Evolutionary conservation across 2,888 invertebrate genomes (phyloP), one percentile per base, ranked within the genome.

Genomic region (Sinelater perroti): DNA sequence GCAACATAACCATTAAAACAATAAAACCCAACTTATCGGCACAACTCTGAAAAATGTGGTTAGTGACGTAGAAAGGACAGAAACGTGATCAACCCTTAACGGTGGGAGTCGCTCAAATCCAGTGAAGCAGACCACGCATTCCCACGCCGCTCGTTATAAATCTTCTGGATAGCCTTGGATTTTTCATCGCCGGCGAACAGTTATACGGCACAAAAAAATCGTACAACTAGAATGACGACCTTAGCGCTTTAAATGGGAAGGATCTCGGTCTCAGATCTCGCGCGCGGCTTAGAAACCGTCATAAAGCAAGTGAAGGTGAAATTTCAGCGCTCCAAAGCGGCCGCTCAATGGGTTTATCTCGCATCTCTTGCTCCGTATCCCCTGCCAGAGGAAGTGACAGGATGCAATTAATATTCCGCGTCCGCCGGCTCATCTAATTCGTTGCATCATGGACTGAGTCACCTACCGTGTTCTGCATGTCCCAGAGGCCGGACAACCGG

Each of bases 401-500:
- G n/a, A n/a, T n/a, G n/a, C n/a, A 21, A 40, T 21, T 40, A 40
- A 1, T 2, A 21, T 21, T 40, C 1, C 16, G 16, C 7, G 33
- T n/a, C n/a, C n/a, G n/a, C n/a, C n/a, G n/a, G n/a, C n/a, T n/a
- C n/a, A n/a, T n/a, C n/a, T n/a, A n/a, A n/a, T n/a, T n/a, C n/a
- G n/a, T n/a, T n/a, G n/a, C n/a, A n/a, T n/a, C n/a, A n/a, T n/a
- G n/a, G n/a, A n/a, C n/a, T n/a, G n/a, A n/a, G n/a, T 7, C 26
- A 64, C 84, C 83, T 74, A 88, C 88, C 71, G 88, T 87, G 68
- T 90, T 90, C 74, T 88, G 84, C 82, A 89, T 87, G 67, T 90
- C 90, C 82, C 89, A 88, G 40, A 89, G 74, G 0, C 90, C 90
- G 72, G 89, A 89, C 64, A 90, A 75, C 53, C 90, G 78, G 68